Evolutionary conservation across 2,113 vertebrate genomes (phyloP).

Genomic region (Phylloscopus trochiloides): DNA sequence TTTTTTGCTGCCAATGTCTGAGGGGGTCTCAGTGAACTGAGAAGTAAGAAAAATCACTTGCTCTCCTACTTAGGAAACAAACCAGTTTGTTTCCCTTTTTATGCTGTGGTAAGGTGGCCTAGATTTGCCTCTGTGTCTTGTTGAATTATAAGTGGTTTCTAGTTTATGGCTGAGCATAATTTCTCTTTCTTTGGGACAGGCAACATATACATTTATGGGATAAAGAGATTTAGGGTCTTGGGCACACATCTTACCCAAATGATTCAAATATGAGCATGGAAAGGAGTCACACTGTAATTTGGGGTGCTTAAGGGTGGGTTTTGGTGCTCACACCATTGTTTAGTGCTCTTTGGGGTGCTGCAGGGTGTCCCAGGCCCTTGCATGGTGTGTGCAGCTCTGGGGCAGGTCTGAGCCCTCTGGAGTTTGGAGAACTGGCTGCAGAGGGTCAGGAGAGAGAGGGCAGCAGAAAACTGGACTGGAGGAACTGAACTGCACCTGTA

Average conservation of each 20-base stretch:
- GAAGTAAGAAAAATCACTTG: neutral
- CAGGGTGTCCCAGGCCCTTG: neutral
- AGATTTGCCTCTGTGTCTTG: neutral
- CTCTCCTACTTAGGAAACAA: neutral
- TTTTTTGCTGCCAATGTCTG: neutral
- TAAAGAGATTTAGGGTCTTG: neutral
- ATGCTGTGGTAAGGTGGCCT: neutral
- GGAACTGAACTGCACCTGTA: neutral
- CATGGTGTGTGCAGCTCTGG: neutral
- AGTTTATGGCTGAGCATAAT: neutral
- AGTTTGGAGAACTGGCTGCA: neutral
- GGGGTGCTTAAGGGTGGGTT: neutral
- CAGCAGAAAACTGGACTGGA: neutral
- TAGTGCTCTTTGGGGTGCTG: neutral
- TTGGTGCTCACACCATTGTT: neutral
- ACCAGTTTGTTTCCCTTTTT: neutral
- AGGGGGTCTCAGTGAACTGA: neutral
- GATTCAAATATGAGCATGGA: neutral
- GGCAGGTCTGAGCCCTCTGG: neutral
- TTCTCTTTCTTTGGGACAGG: neutral
- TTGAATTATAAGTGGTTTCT: neutral
- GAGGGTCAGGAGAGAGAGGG: neutral
- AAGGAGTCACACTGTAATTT: neutral
- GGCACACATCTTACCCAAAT: neutral
- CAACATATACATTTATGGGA: neutral